Base-by-base conservation (phyloP, 2,888 invertebrate genomes). In the Phaonia tiefii region DNA sequence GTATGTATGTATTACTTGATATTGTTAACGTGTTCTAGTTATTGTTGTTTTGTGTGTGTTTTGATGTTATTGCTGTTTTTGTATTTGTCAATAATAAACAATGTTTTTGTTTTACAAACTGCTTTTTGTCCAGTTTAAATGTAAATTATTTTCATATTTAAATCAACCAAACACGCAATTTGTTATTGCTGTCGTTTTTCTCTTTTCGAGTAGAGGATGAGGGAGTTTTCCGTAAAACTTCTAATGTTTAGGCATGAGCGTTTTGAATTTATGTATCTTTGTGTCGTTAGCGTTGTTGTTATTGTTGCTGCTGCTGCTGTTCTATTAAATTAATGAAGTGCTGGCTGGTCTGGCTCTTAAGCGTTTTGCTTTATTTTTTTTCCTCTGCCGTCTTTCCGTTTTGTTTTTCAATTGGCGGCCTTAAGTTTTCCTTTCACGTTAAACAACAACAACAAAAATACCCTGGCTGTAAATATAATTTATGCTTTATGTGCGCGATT, bases 191-290 rank as follows among this genome's bases (percentile, higher is more conserved):
- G 65, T 37, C 39, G 73, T 84, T 81, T 82, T 83, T 82, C 80
- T 77, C 84, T 85, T 85, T 85, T 86, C 86, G 83, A 84, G 85
- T 86, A 10, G 74, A 20, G n/a, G n/a, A n/a, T n/a, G 31, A 3
- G 31, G 31, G 31, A 31, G 31, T 56, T 10, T 13, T 49, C 51
- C 11, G 15, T 13, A 2, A 58, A 58, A n/a, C n/a, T n/a, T 58
- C 4, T n/a, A 26, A 3, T 56, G n/a, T 25, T 26, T 46, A 46
- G 13, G 46, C 15, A 46, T 15, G 10, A 15, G 15, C 75, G 72
- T 73, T 72, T 80, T 80, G 72, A 75, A 77, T 83, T 67, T 72
- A 72, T 70, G 72, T 71, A 79, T 79, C 74, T 70, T 75, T 76
- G 44, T 66, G 39, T 67, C 74, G 69, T 80, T 56, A 31, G 49